phyloP scores from a whole-genome alignment of 2,113 vertebrate genomes.

The Caloenas nicobarica region DNA sequence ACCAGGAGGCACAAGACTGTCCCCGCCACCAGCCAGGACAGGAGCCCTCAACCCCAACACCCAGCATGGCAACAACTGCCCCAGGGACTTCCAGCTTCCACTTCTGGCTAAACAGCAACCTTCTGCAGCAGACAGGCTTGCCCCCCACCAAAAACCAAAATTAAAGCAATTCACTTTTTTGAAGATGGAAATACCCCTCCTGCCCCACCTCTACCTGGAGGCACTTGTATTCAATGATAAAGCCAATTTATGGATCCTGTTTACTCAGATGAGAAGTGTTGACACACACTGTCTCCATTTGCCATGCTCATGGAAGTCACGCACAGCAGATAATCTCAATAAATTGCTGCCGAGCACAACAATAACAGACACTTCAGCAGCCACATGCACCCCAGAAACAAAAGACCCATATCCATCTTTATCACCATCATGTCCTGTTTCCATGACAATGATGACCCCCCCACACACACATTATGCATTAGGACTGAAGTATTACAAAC shows the following conservation, averaged over 20 bases:
- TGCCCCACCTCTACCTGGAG: not conserved
- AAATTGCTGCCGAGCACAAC: not conserved
- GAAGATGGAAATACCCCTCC: not conserved
- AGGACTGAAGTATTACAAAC: not conserved
- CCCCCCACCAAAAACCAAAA: not conserved
- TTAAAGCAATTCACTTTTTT: not conserved
- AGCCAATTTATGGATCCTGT: not conserved
- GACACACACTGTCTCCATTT: not conserved
- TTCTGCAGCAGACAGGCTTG: not conserved
- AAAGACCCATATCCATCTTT: not conserved
- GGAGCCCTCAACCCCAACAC: not conserved
- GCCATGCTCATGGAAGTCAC: rapidly evolving
- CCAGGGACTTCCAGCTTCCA: not conserved
- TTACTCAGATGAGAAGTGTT: not conserved
- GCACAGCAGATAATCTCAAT: not conserved
- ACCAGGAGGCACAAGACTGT: rapidly evolving
- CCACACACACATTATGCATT: not conserved
- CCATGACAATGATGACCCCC: not conserved
- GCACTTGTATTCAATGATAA: not conserved
- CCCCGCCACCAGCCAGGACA: not conserved
- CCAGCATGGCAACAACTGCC: not conserved
- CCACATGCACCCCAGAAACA: not conserved
- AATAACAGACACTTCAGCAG: not conserved
- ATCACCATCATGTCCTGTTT: not conserved
- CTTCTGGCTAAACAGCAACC: not conserved